Evolutionary conservation across 2,888 invertebrate species (phyloP).

Genomic region (Exocentrus adspersus): DNA sequence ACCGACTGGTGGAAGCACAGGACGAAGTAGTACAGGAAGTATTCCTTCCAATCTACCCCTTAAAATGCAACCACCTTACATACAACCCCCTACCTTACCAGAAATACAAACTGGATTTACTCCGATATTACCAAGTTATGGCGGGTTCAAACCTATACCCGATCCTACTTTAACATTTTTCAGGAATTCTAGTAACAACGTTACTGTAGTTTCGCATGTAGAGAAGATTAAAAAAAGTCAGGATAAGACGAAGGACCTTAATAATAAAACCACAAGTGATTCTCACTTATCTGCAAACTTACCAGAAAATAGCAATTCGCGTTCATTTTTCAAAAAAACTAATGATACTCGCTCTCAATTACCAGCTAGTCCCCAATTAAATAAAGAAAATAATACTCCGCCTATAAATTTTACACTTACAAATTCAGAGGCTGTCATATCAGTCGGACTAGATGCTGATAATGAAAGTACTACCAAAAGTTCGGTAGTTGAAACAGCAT

Average conservation of each 20-base stretch:
- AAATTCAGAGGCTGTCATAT: background rate
- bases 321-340: background rate
- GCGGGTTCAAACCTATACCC: conserved; percentile 77
- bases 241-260: background rate
- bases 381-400: background rate
- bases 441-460: background rate
- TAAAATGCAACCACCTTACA: conserved; percentile 16
- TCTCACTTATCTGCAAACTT: background rate
- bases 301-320: background rate
- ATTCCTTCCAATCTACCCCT: conserved; percentile 17
- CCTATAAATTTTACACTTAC: background rate
- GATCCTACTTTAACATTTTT: conserved; percentile 29
- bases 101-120: conserved; percentile 82
- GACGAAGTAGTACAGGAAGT: conserved; percentile 33
- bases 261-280: background rate
- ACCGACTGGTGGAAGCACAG: conserved; percentile 15
- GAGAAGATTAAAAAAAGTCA: conserved; percentile 9
- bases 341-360: background rate
- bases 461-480: conserved; percentile 9
- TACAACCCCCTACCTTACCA: conserved; percentile 63
- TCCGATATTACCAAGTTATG: conserved; percentile 77
- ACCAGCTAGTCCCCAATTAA: background rate
- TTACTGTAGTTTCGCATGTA: conserved; percentile 6
- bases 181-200: conserved; percentile 23
- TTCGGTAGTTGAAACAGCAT: conserved; percentile 7